Evolutionary conservation across 2,797 vertebrate species (phyloP), one percentile per base, ranked within the genome.

Genomic region (Sciurus carolinensis): DNA sequence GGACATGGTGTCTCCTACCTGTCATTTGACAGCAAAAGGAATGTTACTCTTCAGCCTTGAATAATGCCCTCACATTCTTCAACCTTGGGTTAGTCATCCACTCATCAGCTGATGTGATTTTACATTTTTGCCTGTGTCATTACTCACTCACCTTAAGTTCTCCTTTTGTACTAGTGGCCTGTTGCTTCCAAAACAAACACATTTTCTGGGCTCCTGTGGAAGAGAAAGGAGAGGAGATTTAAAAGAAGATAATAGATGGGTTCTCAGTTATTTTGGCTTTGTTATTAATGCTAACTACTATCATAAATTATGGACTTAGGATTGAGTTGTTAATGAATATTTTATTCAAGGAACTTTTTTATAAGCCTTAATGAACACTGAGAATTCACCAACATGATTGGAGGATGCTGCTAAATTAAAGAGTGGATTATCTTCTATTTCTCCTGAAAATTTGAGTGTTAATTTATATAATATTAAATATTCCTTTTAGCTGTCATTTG

Each of bases 11-110:
- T 97, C 75, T 52, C 95, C 90, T 91, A 91, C 94, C 91, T 97
- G 88, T 92, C 87, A 81, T 83, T 87, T 76, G 77, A 75, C 87
- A 94, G 90, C 97, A 91, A 85, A 47, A 96, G 90, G 96, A 98
- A 97, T 98, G 97, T 92, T 95, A 77, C 91, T 89, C 80, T 97
- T 97, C 67, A 91, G 20, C 96, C 83, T 57, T 97, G 95, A 59
- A 62, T 52, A 62, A 52, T 77, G 89, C 71, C 93, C 64, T 72
- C 67, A 66, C 81, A 77, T 96, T 95, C 77, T 84, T 64, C 90
- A 85, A 42, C 86, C 98, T 73, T 96, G 47, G 2, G 95, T 87
- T 11, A 57, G 95, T 98, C 85, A 98, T 93, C 85, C 42, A 0
- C 7, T 97, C 95, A 81, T 97, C 89, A 94, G 67, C 92, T 97